These are phyloP conservation scores for Theonella swinhoei DNA, from an alignment of 37 sponge, comb jelly and placozoan genomes.

Conservation along the genomic window DNA sequence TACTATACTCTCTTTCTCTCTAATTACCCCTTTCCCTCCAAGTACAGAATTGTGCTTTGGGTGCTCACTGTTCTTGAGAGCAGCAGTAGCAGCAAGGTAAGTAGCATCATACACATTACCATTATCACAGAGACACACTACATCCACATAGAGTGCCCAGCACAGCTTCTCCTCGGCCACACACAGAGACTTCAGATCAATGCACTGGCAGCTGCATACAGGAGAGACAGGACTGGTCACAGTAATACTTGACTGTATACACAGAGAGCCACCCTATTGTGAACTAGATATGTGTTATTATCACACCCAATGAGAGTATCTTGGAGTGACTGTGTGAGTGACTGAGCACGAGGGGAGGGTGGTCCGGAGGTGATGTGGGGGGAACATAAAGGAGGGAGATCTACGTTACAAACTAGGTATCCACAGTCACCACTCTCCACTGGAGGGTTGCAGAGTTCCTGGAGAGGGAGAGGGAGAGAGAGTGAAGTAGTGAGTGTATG, in stretches of 20 bases:
- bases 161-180: conserved; percentile 34
- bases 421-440: not conserved
- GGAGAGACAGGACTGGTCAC: too few species aligned
- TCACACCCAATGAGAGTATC: conserved; percentile 29
- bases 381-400: conserved; percentile 46
- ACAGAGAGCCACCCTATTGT: too few species aligned
- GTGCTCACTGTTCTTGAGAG: conserved; percentile 68
- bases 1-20: not conserved
- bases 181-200: conserved; percentile 10
- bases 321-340: conserved; percentile 43
- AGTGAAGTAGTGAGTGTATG: not conserved
- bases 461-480: too few species aligned
- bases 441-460: conserved; percentile 58
- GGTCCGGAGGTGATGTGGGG: conserved; percentile 42
- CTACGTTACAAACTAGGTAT: conserved; percentile 64
- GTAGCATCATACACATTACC: conserved; percentile 81
- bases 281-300: too few species aligned
- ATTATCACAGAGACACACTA: conserved; percentile 83
- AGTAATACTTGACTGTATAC: too few species aligned
- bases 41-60: too few species aligned
- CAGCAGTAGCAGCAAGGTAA: conserved; percentile 72
- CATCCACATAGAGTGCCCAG: conserved; percentile 84
- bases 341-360: conserved; percentile 33
- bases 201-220: conserved; percentile 21
- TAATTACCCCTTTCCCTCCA: too few species aligned